These are phyloP conservation scores for Dicranocentrus wangi DNA, from an alignment of 2,888 invertebrate genomes.

Conservation along the genomic window DNA sequence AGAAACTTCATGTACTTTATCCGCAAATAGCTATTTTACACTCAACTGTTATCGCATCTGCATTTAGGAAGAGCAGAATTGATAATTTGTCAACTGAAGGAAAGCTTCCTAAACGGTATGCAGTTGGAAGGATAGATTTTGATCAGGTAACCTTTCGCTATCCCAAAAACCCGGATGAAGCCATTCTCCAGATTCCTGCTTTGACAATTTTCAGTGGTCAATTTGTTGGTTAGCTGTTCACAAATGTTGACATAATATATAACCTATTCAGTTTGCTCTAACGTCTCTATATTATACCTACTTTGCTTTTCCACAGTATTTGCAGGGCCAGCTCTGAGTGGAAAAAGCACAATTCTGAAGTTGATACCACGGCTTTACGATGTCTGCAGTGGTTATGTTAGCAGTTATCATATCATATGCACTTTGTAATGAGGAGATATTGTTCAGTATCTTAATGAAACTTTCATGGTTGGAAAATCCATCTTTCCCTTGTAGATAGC, in stretches of 20 bases:
- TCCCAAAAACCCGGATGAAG: slow-evolving; percentile 43
- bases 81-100: slow-evolving; percentile 60
- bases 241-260: not conserved
- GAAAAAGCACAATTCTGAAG: slow-evolving; percentile 62
- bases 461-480: not conserved
- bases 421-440: not conserved
- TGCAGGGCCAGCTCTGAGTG: slow-evolving; percentile 43
- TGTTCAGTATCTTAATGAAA: too few relatives aligned
- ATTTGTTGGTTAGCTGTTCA: slow-evolving; percentile 40
- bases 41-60: too few relatives aligned
- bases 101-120: slow-evolving; percentile 33
- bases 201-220: slow-evolving; percentile 65
- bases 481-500: slow-evolving; percentile 46
- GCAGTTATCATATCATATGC: not conserved
- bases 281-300: not conserved
- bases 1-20: too few relatives aligned
- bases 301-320: slow-evolving; percentile 27
- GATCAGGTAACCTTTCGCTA: slow-evolving; percentile 59
- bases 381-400: slow-evolving; percentile 48
- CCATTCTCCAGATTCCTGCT: slow-evolving; percentile 32
- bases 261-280: not conserved
- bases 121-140: slow-evolving; percentile 64
- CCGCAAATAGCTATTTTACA: too few relatives aligned
- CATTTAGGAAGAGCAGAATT: slow-evolving; percentile 64
- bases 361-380: slow-evolving; percentile 62